These are phyloP conservation scores for Physella acuta DNA, from an alignment of 1,140 invertebrate species.

Conservation along the genomic window DNA sequence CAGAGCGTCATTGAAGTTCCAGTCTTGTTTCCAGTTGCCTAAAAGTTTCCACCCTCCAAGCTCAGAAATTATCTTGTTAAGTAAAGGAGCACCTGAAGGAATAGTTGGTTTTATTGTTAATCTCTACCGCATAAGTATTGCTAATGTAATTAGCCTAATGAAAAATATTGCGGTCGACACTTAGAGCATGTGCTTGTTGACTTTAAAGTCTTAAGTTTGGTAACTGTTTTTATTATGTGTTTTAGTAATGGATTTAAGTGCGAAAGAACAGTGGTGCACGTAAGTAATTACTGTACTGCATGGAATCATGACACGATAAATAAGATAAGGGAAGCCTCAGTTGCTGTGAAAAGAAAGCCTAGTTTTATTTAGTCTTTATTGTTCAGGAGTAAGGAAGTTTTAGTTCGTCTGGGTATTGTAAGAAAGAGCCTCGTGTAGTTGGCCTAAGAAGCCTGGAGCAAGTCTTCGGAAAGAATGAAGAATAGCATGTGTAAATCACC, in stretches of 20 bases:
- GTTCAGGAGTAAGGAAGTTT: too few relatives aligned
- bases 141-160: neutral
- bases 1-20: constrained; percentile 40
- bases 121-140: too few relatives aligned
- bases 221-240: neutral
- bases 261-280: neutral
- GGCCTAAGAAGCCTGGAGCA: too few relatives aligned
- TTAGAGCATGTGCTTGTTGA: neutral
- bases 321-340: too few relatives aligned
- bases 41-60: constrained; percentile 50
- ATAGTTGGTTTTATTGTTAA: neutral
- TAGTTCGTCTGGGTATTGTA: too few relatives aligned
- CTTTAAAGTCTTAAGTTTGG: neutral
- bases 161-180: neutral
- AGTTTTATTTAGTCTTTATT: too few relatives aligned
- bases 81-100: constrained; percentile 36
- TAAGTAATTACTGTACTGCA: too few relatives aligned
- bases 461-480: too few relatives aligned
- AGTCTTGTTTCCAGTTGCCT: constrained; percentile 34
- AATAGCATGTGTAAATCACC: too few relatives aligned
- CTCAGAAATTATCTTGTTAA: constrained; percentile 39
- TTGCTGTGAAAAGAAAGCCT: too few relatives aligned
- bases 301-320: too few relatives aligned
- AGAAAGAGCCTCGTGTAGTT: too few relatives aligned
- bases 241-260: neutral